Percentiles rank a stretch among this genome's conserved stretches.
These are phyloP conservation scores for Drosophila crucigera DNA, from an alignment of 2,888 invertebrate genomes.

Conservation along the genomic window DNA sequence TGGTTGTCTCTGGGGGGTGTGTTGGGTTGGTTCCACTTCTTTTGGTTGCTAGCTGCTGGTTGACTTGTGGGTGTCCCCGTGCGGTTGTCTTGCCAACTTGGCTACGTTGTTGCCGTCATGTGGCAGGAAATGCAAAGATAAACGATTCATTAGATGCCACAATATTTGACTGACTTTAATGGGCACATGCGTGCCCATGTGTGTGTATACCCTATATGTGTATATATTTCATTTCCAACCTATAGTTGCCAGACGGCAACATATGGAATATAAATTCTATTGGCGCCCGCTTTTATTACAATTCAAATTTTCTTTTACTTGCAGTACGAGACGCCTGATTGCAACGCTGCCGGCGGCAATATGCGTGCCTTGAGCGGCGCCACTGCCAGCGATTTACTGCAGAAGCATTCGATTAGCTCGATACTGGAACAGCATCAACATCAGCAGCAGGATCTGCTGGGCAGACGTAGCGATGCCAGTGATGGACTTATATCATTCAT, in stretches of 20 bases:
- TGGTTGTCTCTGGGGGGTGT: background rate
- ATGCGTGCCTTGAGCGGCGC: slow-evolving; percentile 79
- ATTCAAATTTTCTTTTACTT: slow-evolving; percentile 50
- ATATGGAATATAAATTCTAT: slow-evolving; percentile 36
- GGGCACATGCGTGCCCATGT: slow-evolving; percentile 11
- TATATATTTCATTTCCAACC: slow-evolving; percentile 1
- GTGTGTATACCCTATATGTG: slow-evolving; percentile 1
- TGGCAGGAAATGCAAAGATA: slow-evolving; percentile 80
- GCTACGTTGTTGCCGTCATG: slow-evolving; percentile 68
- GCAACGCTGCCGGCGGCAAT: slow-evolving; percentile 51
- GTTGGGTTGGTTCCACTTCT: background rate
- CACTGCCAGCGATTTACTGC: slow-evolving; percentile 64
- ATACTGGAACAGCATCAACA: slow-evolving; percentile 76
- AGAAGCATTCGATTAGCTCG: slow-evolving; percentile 36
- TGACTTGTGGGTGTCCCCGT: slow-evolving; percentile 48
- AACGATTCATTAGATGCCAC: slow-evolving; percentile 81
- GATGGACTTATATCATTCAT: slow-evolving; percentile 79
- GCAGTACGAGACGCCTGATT: slow-evolving; percentile 77
- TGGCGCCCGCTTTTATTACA: slow-evolving; percentile 57
- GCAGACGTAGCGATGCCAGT: slow-evolving; percentile 65
- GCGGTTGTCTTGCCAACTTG: slow-evolving; percentile 65
- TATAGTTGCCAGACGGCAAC: slow-evolving; percentile 19
- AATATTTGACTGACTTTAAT: slow-evolving; percentile 57
- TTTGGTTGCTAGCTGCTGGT: slow-evolving; percentile 7
- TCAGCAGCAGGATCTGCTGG: slow-evolving; percentile 77